phyloP scores from a whole-genome alignment of 1,140 invertebrate genomes.

The Pseudachorutes palmiensis region DNA sequence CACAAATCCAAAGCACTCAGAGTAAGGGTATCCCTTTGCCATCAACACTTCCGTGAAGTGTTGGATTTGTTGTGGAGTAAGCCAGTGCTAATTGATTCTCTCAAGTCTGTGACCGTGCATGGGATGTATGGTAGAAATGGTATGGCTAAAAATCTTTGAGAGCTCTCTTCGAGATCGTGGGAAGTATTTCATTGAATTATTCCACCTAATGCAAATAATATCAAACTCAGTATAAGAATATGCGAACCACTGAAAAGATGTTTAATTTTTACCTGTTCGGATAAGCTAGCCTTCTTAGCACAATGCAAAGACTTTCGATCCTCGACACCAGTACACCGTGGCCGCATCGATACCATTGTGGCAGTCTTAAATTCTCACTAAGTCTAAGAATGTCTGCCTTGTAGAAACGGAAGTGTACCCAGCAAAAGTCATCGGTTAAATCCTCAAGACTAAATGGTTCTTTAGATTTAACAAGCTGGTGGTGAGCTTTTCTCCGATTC shows the following conservation, averaged over 20 bases:
- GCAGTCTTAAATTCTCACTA: not conserved
- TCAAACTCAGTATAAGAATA: not conserved
- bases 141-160: not conserved
- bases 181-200: not conserved
- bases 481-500: too few species aligned
- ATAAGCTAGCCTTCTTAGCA: not conserved
- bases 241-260: not conserved
- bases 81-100: not conserved
- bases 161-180: not conserved
- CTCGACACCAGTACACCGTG: not conserved
- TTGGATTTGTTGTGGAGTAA: not conserved
- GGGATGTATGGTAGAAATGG: not conserved
- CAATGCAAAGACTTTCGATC: not conserved
- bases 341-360: not conserved
- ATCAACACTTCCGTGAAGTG: not conserved
- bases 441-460: not conserved
- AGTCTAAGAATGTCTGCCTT: not conserved
- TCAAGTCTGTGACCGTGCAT: not conserved
- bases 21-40: not conserved
- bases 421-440: not conserved
- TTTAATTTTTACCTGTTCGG: slow-evolving; percentile 6
- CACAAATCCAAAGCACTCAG: slow-evolving; percentile 1
- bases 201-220: not conserved
- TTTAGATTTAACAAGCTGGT: not conserved
- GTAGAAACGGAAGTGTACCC: slow-evolving; percentile 6